These are phyloP conservation scores for Liolophura sinensis DNA, from an alignment of 1,140 invertebrate genomes.

Conservation along the genomic window DNA sequence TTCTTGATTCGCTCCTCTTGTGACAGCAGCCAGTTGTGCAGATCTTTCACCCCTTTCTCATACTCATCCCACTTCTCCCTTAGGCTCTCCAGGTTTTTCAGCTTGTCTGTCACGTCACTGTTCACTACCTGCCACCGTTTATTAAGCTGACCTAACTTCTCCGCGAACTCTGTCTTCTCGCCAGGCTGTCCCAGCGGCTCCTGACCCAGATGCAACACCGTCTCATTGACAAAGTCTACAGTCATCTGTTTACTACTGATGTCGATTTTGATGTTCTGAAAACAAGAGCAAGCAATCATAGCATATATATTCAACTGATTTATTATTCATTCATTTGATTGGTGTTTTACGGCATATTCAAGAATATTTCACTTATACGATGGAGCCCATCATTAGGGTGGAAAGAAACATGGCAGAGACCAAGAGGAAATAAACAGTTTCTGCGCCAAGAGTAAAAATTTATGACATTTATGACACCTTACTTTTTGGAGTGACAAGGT, in stretches of 20 bases:
- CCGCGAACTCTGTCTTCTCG: slow-evolving; percentile 50
- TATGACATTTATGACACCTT: no score
- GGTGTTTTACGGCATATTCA: no score
- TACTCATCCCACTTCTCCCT: slow-evolving; percentile 47
- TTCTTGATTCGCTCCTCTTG: slow-evolving; percentile 48
- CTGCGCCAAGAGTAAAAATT: background rate
- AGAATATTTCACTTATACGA: no score
- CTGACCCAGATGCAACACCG: slow-evolving; percentile 27
- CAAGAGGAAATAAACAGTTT: no score
- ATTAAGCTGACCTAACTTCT: slow-evolving; percentile 45
- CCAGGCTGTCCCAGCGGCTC: slow-evolving; percentile 9
- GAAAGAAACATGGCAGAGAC: no score
- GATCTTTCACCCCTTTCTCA: slow-evolving; percentile 31
- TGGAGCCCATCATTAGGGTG: no score
- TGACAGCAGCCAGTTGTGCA: slow-evolving; percentile 46
- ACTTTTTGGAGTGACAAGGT: no score
- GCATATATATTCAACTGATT: no score
- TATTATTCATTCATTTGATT: no score
- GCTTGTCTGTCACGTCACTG: slow-evolving; percentile 37
- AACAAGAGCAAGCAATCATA: background rate
- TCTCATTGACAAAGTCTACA: slow-evolving; percentile 55
- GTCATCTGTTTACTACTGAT: slow-evolving; percentile 49
- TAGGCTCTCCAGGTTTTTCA: slow-evolving; percentile 40
- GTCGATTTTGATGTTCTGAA: slow-evolving; percentile 52
- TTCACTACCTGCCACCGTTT: slow-evolving; percentile 40